phyloP scores from a whole-genome alignment of 2,113 vertebrate species.

The Malurus melanocephalus region DNA sequence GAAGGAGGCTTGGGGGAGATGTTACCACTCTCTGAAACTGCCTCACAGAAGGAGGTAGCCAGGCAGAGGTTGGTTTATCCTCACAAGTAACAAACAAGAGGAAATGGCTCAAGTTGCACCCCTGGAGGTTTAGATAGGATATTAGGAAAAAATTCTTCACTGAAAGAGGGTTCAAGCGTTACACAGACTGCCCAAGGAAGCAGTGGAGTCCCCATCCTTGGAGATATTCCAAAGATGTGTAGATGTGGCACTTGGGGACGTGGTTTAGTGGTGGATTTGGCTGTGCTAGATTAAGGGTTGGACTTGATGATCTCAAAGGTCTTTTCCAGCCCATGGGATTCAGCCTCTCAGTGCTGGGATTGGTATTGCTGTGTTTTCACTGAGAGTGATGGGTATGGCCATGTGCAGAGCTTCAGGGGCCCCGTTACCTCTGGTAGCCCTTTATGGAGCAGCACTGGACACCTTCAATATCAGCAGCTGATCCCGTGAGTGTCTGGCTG shows the following conservation, averaged over 20 bases:
- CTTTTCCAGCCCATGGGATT: neutral
- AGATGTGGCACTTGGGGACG: neutral
- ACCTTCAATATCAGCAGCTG: neutral
- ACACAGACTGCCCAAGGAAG: neutral
- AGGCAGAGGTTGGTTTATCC: neutral
- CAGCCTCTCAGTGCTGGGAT: too few relatives aligned
- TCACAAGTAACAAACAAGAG: neutral
- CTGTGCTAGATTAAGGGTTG: neutral
- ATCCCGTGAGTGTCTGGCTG: too few relatives aligned
- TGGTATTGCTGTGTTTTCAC: neutral
- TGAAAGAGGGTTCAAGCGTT: neutral
- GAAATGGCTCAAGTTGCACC: neutral
- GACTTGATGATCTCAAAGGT: neutral
- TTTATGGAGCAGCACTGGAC: neutral
- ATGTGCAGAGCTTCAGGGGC: neutral
- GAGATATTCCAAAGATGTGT: neutral
- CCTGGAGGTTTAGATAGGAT: fast-evolving
- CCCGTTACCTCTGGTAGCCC: neutral
- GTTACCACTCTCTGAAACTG: neutral
- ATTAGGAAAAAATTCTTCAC: neutral
- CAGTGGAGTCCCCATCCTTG: too few relatives aligned
- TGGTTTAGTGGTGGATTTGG: neutral
- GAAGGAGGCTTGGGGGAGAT: neutral
- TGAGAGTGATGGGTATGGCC: neutral
- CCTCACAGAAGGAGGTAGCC: neutral